Conservation (phyloP, 2,797 vertebrate species). For the Thamnophis elegans region DNA sequence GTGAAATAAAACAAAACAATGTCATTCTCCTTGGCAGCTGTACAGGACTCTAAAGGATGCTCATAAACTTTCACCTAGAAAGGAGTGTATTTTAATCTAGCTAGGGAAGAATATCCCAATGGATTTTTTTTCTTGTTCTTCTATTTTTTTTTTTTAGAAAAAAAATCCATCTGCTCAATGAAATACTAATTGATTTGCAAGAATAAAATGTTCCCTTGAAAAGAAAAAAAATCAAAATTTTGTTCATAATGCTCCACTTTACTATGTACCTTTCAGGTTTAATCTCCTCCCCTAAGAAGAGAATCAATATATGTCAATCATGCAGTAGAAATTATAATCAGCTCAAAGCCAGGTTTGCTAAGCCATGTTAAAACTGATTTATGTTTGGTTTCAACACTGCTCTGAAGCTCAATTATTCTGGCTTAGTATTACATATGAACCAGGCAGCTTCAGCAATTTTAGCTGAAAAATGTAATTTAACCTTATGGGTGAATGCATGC, state of each 20-base stretch:
- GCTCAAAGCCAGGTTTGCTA: not conserved
- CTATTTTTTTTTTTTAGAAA: conserved; percentile 4
- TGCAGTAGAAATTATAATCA: not conserved
- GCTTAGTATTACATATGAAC: not conserved
- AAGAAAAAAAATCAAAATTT: conserved; percentile 21
- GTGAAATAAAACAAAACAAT: conserved; percentile 26
- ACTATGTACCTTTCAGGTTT: not conserved
- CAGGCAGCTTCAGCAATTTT: not conserved
- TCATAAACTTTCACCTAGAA: conserved; percentile 52
- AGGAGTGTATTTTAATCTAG: conserved; percentile 35
- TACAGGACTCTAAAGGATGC: conserved; percentile 39
- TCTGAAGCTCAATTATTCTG: not conserved
- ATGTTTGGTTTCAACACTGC: not conserved
- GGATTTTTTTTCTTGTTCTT: conserved; percentile 5
- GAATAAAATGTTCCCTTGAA: conserved; percentile 25
- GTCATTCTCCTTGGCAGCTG: not conserved
- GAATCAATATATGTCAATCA: not conserved
- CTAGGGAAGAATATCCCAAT: conserved; percentile 45
- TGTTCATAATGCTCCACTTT: conserved; percentile 27
- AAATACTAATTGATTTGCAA: conserved; percentile 45
- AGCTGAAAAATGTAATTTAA: not conserved
- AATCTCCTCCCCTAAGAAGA: not conserved
- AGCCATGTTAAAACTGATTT: not conserved
- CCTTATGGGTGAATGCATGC: not conserved
- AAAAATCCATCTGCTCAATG: conserved; percentile 48